Base-by-base conservation (phyloP, 2,113 vertebrate genomes). In the Apteryx mantelli region DNA sequence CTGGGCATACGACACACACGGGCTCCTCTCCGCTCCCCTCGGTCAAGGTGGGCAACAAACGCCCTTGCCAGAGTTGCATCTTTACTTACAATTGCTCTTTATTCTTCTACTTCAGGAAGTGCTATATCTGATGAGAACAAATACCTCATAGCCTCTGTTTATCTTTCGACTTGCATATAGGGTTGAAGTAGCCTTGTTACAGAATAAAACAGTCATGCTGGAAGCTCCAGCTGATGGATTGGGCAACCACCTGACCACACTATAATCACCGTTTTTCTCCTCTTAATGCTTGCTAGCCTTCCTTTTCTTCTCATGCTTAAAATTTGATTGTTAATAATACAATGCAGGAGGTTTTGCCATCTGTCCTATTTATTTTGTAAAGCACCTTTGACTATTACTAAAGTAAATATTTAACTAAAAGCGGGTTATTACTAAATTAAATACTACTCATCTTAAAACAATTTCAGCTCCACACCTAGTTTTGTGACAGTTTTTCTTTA, bases 261-360 rank as follows among this genome's bases (percentile, higher is more conserved):
- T 13, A 38, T 0, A 2, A 66, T 10, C 6, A 7, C 20, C 11
- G 48, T 65, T 53, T 46, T 15, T n/a, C 4, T 55, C 11, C n/a
- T 60, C 70, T 0, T 30, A 75, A 84, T 0, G 0, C 19, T 88
- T 14, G 0, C 13, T 78, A 93, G 15, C n/a, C 26, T 58, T 22
- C 34, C 24, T 77, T 70, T 34, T 60, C n/a, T 25, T 78, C 75
- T 76, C 65, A 53, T 52, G 6, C 38, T 86, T 86, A 78, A 91
- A 90, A 80, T 40, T 19, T 44, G 7, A 34, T 50, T 50, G 10
- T 32, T 74, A 84, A 48, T 32, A 74, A 85, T 18, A 84, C 10
- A 40, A n/a, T 2, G 32, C 15, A 82, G 46, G n/a, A 79, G 21
- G 61, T 14, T 88, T 58, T 86, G 44, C 28, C 1, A 9, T 55